Base-by-base conservation (phyloP, 1,140 invertebrate genomes). In the Diorhabda sublineata region DNA sequence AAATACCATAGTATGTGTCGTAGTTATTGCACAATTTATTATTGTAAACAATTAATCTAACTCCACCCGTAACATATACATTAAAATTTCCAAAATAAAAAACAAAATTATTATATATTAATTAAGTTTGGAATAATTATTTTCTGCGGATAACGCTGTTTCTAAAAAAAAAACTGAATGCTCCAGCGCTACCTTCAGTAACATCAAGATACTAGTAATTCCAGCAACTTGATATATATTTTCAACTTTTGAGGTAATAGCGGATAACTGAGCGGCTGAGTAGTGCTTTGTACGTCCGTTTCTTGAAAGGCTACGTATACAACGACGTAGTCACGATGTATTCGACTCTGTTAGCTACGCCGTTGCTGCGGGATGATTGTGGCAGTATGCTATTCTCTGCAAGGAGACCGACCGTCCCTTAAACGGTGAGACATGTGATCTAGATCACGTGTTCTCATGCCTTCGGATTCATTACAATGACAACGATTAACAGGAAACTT, bases 201-300 rank as follows among this genome's bases (percentile, higher is more conserved):
- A 52, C 47, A 52, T n/a, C 47, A 52, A 52, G 47, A 6, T 52
- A n/a, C n/a, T 8, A 52, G 6, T 8, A 52, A 52, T 52, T 52
- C 47, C n/a, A 8, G n/a, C 47, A 52, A 3, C 47, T 52, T 52
- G 47, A 42, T 11, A 60, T 60, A 41, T 60, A 60, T 41, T 41
- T 11, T 60, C 43, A 52, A 42, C 45, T 44, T 62, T 68, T 74
- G 76, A 77, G 76, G 76, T 77, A 77, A 75, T 76, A 67, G 73
- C 74, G 71, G 71, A 75, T 72, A 73, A 71, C 67, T 77, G 73
- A 76, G 72, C 70, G 75, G 75, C 75, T 76, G 74, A 78, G 75
- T 73, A 68, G 57, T 67, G 71, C 71, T 76, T 78, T 78, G 77
- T 78, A 78, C 77, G 75, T 76, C 76, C 76, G 76, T 78, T 78